Evolutionary conservation across 1,140 invertebrate species (phyloP).

Genomic region (Drosophila ogumai): DNA sequence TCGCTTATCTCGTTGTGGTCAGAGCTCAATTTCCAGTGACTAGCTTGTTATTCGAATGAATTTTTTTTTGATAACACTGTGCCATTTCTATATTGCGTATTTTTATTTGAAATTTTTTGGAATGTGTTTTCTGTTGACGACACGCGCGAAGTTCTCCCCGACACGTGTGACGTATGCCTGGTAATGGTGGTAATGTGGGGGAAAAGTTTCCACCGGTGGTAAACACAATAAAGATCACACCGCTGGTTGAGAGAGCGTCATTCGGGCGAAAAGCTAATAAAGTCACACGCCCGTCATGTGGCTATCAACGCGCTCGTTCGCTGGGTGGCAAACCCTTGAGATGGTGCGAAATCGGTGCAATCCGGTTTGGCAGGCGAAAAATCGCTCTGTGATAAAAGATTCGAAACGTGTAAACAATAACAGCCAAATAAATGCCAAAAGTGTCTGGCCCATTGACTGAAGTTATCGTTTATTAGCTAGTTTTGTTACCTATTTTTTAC

Average conservation of each 20-base stretch:
- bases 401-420: constrained; percentile 54
- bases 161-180: constrained; percentile 33
- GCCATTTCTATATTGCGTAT: constrained; percentile 13
- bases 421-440: constrained; percentile 45
- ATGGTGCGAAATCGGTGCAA: constrained; percentile 53
- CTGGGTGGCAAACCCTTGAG: constrained; percentile 49
- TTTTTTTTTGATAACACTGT: constrained; percentile 32
- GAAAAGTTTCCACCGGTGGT: constrained; percentile 53
- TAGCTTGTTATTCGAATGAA: constrained; percentile 27
- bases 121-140: constrained; percentile 53
- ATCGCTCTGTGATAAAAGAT: constrained; percentile 29
- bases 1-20: constrained; percentile 38
- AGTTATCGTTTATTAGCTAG: constrained; percentile 42
- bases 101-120: constrained; percentile 4
- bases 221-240: constrained; percentile 28
- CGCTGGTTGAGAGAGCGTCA: constrained; percentile 33
- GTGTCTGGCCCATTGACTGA: constrained; percentile 54
- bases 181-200: background rate
- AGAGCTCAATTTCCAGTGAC: constrained; percentile 36
- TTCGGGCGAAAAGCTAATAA: constrained; percentile 23
- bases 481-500: background rate
- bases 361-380: constrained; percentile 64
- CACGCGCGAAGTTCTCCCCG: background rate
- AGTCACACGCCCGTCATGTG: constrained; percentile 75
- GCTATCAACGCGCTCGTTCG: constrained; percentile 50